Base-by-base conservation (phyloP, 1,140 invertebrate genomes). In the Centruroides sculpturatus region DNA sequence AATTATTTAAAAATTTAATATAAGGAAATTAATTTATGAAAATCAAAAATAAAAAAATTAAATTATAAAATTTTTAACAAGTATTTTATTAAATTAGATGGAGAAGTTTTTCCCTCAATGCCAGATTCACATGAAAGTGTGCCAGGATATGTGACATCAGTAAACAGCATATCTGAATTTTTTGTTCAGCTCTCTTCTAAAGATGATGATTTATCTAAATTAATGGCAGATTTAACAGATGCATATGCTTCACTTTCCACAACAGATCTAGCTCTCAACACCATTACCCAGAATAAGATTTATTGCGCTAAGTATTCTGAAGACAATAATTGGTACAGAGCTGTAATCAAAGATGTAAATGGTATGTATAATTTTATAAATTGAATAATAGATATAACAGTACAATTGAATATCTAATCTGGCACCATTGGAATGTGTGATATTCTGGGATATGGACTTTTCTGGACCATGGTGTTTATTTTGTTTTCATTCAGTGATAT, bases 231-330 rank as follows among this genome's bases (percentile, higher is more conserved):
- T 13, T 56, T 62, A 13, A 10, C 52, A 47, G 54, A 55, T 51
- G 9, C 12, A 4, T 62, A 53, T 36, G 56, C 55, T 47, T 13
- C 50, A 12, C 5, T 59, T 35, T 5, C n/a, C 9, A n/a, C 34
- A 9, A 36, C 3, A 46, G n/a, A 12, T 55, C 35, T 8, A 41
- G 41, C 41, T 0, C 5, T 41, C 5, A 0, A 41, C 0, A 41
- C 41, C 41, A 41, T 41, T 6, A 41, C 48, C 7, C 59, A 74
- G 36, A 83, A 82, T 6, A 74, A 81, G 47, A 80, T 84, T 0
- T 89, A 86, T 70, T 82, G 83, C 67, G 86, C 86, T 0, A 75
- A 83, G 48, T 89, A 82, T 63, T 80, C 80, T 62, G 78, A 77
- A 62, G 86, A 89, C 72, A 71, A 74, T 46, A 75, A 79, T 57